phyloP scores from a whole-genome alignment of 2,888 invertebrate species.

The Ceriagrion tenellum region DNA sequence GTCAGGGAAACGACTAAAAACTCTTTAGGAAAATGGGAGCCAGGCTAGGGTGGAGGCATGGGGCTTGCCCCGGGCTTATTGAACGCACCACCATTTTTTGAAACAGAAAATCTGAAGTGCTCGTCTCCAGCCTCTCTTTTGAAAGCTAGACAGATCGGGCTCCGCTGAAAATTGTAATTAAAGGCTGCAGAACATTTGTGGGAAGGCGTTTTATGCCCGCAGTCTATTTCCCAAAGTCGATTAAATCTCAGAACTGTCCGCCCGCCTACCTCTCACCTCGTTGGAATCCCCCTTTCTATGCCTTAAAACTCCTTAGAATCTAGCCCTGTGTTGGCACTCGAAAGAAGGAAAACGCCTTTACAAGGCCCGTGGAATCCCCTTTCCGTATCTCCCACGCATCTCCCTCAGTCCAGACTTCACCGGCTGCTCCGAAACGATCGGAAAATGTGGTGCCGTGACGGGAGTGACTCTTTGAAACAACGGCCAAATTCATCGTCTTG shows the following conservation, averaged over 20 bases:
- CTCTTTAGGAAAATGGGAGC: background rate
- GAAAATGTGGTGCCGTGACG: constrained; percentile 8
- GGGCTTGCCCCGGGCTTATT: background rate
- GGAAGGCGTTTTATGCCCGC: background rate
- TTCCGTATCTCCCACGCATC: background rate
- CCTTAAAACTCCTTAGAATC: background rate
- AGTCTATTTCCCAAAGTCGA: background rate
- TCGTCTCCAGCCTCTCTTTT: background rate
- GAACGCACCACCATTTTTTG: background rate
- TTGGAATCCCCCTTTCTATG: background rate
- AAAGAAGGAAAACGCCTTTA: background rate
- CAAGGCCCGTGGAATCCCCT: background rate
- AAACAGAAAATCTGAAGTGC: background rate
- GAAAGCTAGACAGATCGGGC: background rate
- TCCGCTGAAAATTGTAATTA: background rate
- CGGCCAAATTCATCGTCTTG: background rate
- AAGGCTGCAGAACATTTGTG: background rate
- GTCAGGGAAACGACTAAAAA: background rate
- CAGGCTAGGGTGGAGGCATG: background rate
- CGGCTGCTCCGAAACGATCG: background rate
- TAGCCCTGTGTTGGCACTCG: background rate
- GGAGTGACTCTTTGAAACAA: constrained; percentile 46
- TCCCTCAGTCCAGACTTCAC: background rate
- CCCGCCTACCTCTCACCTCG: constrained; percentile 3
- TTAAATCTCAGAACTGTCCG: constrained; percentile 49